A percentile compares a stretch with the other conserved stretches of the same genome.
phyloP scores from a whole-genome alignment of 2,797 vertebrate species.

The Diglossa cyanea region DNA sequence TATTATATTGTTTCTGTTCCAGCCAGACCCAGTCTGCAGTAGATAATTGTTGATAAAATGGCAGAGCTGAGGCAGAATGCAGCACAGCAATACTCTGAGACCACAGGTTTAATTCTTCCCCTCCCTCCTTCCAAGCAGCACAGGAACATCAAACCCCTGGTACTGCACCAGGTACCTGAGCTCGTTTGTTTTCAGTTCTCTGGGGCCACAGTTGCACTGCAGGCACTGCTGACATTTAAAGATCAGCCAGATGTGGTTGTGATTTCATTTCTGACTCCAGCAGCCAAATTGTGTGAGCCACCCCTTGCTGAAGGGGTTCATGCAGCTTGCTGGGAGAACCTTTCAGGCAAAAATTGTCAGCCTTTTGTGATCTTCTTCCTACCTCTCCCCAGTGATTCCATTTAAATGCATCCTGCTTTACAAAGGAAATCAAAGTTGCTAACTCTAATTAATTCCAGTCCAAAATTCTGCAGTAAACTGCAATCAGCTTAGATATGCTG shows the following conservation, averaged over 20 bases:
- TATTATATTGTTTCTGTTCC: background rate
- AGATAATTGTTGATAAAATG: background rate
- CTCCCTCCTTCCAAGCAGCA: background rate
- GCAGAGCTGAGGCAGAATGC: background rate
- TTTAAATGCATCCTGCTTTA: background rate
- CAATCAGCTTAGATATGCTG: background rate
- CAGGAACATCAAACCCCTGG: background rate
- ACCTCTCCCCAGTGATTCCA: background rate
- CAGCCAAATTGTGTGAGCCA: background rate
- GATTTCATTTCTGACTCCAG: background rate
- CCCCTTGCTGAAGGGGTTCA: background rate
- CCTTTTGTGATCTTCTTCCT: background rate
- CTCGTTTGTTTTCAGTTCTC: background rate
- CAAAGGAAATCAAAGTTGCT: background rate
- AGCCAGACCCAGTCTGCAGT: background rate
- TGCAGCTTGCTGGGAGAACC: background rate
- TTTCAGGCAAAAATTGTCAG: constrained; percentile 20
- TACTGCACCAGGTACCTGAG: background rate
- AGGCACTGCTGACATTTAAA: constrained; percentile 24
- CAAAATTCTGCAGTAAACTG: background rate
- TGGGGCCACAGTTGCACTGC: background rate
- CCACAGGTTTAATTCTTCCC: background rate
- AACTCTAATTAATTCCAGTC: background rate
- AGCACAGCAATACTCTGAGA: background rate
- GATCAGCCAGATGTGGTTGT: constrained; percentile 37